These are phyloP conservation scores for Jaculus jaculus DNA, from an alignment of 2,113 vertebrate species.

Conservation along the genomic window DNA sequence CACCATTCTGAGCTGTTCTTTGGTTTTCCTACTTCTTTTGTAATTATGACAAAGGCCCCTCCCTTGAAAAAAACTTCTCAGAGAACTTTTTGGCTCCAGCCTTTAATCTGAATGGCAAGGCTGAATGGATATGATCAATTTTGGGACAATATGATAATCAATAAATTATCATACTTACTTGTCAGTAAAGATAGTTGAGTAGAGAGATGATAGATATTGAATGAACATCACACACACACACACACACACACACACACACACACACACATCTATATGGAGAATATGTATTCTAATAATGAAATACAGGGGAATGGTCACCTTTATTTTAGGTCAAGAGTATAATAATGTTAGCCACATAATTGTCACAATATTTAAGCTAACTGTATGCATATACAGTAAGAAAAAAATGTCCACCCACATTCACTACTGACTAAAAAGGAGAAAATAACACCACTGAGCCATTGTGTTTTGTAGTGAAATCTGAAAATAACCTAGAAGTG, in stretches of 20 bases:
- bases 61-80: not conserved
- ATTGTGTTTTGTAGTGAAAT: not conserved
- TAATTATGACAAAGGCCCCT: not conserved
- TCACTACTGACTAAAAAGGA: not conserved
- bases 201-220: too few relatives aligned
- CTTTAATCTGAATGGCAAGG: not conserved
- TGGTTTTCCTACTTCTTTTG: not conserved
- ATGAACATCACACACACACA: too few relatives aligned
- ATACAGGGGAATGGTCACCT: not conserved
- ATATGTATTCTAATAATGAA: not conserved
- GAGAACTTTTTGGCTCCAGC: not conserved
- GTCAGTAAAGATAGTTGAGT: not conserved
- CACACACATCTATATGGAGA: too few relatives aligned
- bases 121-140: conserved; percentile 13
- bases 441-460: not conserved
- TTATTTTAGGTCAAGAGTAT: not conserved
- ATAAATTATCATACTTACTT: not conserved
- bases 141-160: not conserved
- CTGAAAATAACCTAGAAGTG: not conserved
- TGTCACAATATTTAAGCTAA: not conserved
- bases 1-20: not conserved
- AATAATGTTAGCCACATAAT: not conserved
- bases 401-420: not conserved
- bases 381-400: not conserved
- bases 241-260: too few relatives aligned